Conservation (phyloP, 1,140 invertebrate genomes). For the Acyrthosiphon pisum region DNA sequence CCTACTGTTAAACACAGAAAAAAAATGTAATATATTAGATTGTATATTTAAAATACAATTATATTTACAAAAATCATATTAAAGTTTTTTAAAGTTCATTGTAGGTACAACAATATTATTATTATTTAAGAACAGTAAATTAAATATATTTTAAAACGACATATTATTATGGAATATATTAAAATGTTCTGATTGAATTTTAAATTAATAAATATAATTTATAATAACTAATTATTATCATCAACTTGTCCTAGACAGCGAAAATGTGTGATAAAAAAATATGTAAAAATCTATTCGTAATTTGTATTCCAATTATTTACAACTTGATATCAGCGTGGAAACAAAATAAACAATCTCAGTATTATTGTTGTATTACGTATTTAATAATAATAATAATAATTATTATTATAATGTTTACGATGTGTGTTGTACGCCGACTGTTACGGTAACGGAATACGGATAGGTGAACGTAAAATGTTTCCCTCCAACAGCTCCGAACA, state of each 20-base stretch:
- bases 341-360: slow-evolving; percentile 5
- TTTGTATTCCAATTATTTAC: not conserved
- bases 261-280: not conserved
- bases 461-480: not conserved
- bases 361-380: slow-evolving; percentile 7
- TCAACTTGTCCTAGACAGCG: not conserved
- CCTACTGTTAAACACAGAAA: not conserved
- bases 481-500: not conserved
- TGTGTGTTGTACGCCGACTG: not conserved
- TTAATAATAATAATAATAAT: not conserved
- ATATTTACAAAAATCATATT: not conserved
- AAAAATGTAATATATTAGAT: not conserved
- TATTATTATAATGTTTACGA: not conserved
- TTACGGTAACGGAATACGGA: not conserved
- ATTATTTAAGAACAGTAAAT: not conserved
- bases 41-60: not conserved
- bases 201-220: not conserved
- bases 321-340: not conserved
- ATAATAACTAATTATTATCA: not conserved
- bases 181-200: not conserved
- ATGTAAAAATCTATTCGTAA: not conserved
- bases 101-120: not conserved
- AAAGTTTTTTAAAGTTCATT: not conserved
- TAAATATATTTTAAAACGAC: too few species aligned
- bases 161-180: too few species aligned